These are phyloP conservation scores for Glomeris maerens DNA, from an alignment of 1,140 invertebrate genomes.

Conservation along the genomic window DNA sequence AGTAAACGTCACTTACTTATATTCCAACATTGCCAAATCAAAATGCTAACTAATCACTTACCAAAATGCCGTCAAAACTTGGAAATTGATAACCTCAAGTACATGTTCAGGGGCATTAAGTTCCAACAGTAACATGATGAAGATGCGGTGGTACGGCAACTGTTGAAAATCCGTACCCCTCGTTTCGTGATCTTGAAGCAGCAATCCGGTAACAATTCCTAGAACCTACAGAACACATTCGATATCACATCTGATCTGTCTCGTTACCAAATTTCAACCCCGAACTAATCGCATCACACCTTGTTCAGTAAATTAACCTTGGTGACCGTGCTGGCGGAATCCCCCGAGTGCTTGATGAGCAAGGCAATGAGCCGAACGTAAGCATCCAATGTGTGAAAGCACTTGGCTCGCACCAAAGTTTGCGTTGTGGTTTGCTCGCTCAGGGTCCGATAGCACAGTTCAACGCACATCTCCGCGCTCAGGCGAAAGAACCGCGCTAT, in stretches of 20 bases:
- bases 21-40: constrained; percentile 7
- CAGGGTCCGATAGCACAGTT: constrained; percentile 72
- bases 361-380: constrained; percentile 87
- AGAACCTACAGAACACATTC: constrained; percentile 41
- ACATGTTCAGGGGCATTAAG: constrained; percentile 84
- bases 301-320: constrained; percentile 96
- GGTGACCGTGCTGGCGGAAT: constrained; percentile 70
- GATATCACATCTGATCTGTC: too few relatives aligned
- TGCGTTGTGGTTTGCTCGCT: constrained; percentile 31
- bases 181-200: constrained; percentile 87
- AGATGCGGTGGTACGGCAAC: constrained; percentile 90
- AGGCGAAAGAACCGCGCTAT: constrained; percentile 94
- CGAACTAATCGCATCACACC: constrained; percentile 33
- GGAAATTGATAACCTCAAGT: constrained; percentile 79
- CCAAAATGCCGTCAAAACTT: constrained; percentile 44
- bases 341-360: constrained; percentile 85
- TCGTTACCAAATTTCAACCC: neutral
- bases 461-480: constrained; percentile 91
- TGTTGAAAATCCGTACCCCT: constrained; percentile 80
- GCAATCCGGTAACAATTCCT: constrained; percentile 85
- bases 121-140: constrained; percentile 94
- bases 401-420: constrained; percentile 64
- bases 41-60: constrained; percentile 20
- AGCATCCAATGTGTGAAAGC: constrained; percentile 89
- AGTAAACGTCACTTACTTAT: constrained; percentile 8